Percentiles rank a stretch among this genome's conserved stretches.
phyloP scores from a whole-genome alignment of 2,113 vertebrate species.

The Rana temporaria region DNA sequence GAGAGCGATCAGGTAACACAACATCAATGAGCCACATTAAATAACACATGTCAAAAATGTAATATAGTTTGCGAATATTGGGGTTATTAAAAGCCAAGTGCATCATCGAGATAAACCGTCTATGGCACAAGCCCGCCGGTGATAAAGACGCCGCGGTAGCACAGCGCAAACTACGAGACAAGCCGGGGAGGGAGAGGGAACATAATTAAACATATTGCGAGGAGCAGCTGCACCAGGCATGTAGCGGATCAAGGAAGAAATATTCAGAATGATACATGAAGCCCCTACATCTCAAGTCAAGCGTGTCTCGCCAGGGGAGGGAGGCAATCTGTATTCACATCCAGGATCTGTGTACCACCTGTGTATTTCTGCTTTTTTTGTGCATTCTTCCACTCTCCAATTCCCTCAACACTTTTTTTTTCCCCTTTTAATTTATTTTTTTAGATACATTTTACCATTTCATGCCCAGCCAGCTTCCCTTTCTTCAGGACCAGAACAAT shows the following conservation, averaged over 20 bases:
- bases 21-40: constrained; percentile 23
- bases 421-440: too few relatives aligned
- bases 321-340: constrained; percentile 21
- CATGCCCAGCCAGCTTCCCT: too few relatives aligned
- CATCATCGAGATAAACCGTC: constrained; percentile 13
- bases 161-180: constrained; percentile 21
- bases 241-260: background rate
- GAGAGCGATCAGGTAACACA: background rate
- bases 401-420: background rate
- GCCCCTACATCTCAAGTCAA: background rate
- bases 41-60: constrained; percentile 31
- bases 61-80: constrained; percentile 24
- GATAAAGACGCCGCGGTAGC: background rate
- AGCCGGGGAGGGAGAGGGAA: background rate
- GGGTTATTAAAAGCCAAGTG: constrained; percentile 27
- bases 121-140: background rate
- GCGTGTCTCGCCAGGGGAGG: constrained; percentile 1
- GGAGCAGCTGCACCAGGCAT: constrained; percentile 24
- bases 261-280: background rate
- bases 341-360: background rate
- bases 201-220: constrained; percentile 39
- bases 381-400: background rate
- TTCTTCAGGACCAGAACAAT: too few relatives aligned
- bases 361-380: constrained; percentile 7
- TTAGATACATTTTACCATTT: too few relatives aligned